Evolutionary conservation across 1,140 invertebrate genomes (phyloP), one percentile per base, ranked within the genome.

Genomic region (Heliconius himera): DNA sequence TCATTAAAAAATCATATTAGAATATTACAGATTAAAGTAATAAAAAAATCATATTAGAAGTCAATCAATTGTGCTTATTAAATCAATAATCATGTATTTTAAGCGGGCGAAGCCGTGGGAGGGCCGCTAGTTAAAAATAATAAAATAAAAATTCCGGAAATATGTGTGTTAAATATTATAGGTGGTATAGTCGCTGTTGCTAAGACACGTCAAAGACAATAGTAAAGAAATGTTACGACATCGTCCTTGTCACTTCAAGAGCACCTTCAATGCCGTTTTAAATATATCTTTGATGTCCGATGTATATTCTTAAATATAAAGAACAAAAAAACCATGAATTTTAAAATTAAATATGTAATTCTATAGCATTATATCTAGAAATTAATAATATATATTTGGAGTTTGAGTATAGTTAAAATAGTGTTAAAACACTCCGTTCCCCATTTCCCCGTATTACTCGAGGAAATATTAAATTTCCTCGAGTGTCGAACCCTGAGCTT

Each of bases 161-260:
- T 56, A n/a, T 56, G 8, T 56, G 54, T 56, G 18, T 51, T 51
- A 51, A 20, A 51, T 51, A 46, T 13, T 46, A 46, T 46, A 13
- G 13, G 13, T 51, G 6, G 0, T 13, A 66, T 3, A n/a, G 22
- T 4, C 9, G 3, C 60, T 29, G 11, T 66, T 29, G 22, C n/a
- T 26, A 16, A 22, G 3, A 66, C 3, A 29, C 22, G 60, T 5
- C 11, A 26, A 66, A 66, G 22, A 66, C 22, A 66, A 26, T 66
- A 66, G 60, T 66, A 66, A 66, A 66, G n/a, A 66, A 66, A 5
- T 26, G 60, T 66, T 66, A 66, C 60, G 60, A 66, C 3, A 9
- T 20, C 13, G 60, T 29, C 60, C 60, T 66, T 29, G 60, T 26
- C 13, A 29, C 60, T 66, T 66, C 60, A 66, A 66, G 60, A 66